phyloP scores from a whole-genome alignment of 2,797 vertebrate genomes.

The Euphonia xanthogaster region DNA sequence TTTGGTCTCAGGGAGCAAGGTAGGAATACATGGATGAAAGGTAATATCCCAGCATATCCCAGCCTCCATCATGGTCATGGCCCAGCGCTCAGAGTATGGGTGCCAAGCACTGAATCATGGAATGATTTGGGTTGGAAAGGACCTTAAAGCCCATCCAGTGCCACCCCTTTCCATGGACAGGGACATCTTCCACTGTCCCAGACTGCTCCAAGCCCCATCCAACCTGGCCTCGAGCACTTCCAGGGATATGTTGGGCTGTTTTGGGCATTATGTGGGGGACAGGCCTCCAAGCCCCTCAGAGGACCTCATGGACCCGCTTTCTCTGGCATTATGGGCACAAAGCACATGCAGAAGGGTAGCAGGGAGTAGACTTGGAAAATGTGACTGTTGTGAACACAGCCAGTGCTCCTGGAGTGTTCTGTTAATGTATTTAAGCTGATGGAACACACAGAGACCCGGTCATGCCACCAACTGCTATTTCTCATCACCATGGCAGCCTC shows the following conservation, averaged over 20 bases:
- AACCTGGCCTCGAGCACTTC: background rate
- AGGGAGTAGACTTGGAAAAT: background rate
- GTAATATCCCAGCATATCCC: background rate
- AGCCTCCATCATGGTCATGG: rapidly evolving
- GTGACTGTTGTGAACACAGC: background rate
- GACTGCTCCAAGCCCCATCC: background rate
- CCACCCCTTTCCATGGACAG: background rate
- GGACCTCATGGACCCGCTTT: background rate
- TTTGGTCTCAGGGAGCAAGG: background rate
- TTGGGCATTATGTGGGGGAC: background rate
- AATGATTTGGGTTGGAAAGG: background rate
- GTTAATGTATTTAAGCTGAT: background rate
- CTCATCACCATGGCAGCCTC: background rate
- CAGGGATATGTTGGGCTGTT: background rate
- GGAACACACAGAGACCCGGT: background rate
- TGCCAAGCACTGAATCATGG: background rate
- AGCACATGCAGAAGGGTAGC: background rate
- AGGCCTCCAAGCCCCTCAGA: background rate
- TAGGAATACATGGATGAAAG: background rate
- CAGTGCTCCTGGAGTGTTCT: background rate
- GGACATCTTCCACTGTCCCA: background rate
- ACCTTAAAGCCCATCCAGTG: background rate
- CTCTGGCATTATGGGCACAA: background rate
- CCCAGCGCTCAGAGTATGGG: rapidly evolving
- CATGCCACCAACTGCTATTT: background rate